phyloP scores from a whole-genome alignment of 1,140 invertebrate genomes.

The Euwallacea similis region DNA sequence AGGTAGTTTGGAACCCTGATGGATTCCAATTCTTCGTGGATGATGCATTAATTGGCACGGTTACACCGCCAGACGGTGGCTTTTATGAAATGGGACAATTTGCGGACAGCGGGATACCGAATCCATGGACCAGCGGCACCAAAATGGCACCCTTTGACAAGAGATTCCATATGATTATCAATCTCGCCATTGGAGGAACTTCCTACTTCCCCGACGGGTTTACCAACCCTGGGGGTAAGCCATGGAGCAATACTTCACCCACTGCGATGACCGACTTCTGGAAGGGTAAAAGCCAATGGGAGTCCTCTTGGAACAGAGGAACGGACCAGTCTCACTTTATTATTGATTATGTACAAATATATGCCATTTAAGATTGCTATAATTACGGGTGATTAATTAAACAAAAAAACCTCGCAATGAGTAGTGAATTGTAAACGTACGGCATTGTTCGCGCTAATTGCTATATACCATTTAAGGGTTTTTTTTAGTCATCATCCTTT shows the following conservation, averaged over 20 bases:
- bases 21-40: slow-evolving; percentile 43
- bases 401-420: too few relatives aligned
- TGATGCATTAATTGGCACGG: slow-evolving; percentile 39
- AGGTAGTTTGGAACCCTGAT: slow-evolving; percentile 57
- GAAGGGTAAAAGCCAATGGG: slow-evolving; percentile 55
- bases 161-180: slow-evolving; percentile 70
- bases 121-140: slow-evolving; percentile 53
- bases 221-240: slow-evolving; percentile 52
- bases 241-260: slow-evolving; percentile 55
- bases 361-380: slow-evolving; percentile 54
- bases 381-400: too few relatives aligned
- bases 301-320: slow-evolving; percentile 56
- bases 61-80: slow-evolving; percentile 37
- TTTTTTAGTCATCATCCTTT: too few relatives aligned
- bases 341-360: slow-evolving; percentile 64
- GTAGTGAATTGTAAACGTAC: too few relatives aligned
- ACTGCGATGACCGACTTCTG: slow-evolving; percentile 55
- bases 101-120: slow-evolving; percentile 29
- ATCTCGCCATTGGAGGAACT: slow-evolving; percentile 53
- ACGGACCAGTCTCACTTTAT: slow-evolving; percentile 57
- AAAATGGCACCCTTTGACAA: slow-evolving; percentile 62
- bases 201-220: slow-evolving; percentile 56
- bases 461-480: too few relatives aligned
- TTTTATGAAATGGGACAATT: slow-evolving; percentile 42
- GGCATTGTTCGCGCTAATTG: too few relatives aligned